Percentiles rank a stretch among this genome's conserved stretches.
phyloP scores from a whole-genome alignment of 2,797 vertebrate genomes.

The Lateolabrax maculatus region DNA sequence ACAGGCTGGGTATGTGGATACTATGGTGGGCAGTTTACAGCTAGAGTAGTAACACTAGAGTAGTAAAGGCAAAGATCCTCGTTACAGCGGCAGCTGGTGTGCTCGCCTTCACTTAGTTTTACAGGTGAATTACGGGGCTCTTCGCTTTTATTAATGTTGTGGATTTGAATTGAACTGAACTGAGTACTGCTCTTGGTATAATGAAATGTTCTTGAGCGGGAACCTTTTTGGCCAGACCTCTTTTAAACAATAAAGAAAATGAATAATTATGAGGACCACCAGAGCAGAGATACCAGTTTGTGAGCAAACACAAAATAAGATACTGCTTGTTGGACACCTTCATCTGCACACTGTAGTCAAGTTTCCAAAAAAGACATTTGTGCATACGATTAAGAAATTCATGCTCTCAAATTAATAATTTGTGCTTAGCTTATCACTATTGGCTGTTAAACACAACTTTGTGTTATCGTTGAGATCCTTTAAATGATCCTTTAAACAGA shows the following conservation, averaged over 20 bases:
- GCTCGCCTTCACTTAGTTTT: constrained; percentile 29
- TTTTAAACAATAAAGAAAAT: background rate
- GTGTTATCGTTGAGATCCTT: too few relatives aligned
- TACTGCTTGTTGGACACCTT: background rate
- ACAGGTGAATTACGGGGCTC: constrained; percentile 32
- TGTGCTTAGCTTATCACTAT: too few relatives aligned
- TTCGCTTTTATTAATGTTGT: background rate
- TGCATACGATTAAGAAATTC: too few relatives aligned
- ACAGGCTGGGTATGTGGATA: constrained; percentile 43
- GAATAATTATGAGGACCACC: background rate
- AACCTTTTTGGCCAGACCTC: background rate
- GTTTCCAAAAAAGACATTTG: background rate
- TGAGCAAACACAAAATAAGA: background rate
- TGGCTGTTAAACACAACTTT: too few relatives aligned
- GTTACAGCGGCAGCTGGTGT: constrained; percentile 61
- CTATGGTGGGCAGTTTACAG: constrained; percentile 55
- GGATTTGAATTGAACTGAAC: constrained; percentile 10
- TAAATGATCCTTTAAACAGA: too few relatives aligned
- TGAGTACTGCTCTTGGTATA: background rate
- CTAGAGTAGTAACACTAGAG: constrained; percentile 60
- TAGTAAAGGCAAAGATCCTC: constrained; percentile 58
- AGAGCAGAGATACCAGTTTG: background rate
- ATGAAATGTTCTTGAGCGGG: background rate
- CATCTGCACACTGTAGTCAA: background rate
- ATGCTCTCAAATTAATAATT: too few relatives aligned